phyloP scores from a whole-genome alignment of 2,113 vertebrate genomes.

The Carassius carassius region DNA sequence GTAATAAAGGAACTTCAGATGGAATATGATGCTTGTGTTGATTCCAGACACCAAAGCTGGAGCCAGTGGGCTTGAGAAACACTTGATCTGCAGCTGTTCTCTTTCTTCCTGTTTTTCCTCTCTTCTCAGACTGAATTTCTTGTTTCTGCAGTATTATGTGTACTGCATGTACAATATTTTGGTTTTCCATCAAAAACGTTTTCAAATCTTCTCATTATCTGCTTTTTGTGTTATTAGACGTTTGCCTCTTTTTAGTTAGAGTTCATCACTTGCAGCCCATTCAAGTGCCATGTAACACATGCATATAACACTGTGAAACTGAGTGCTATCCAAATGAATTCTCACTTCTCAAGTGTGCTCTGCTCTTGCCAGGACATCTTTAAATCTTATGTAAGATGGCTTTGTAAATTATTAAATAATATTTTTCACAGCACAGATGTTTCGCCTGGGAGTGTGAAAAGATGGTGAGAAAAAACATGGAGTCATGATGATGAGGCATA shows the following conservation, averaged over 20 bases:
- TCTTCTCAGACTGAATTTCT: background rate
- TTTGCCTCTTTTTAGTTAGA: constrained; percentile 19
- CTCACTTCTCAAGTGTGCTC: constrained; percentile 48
- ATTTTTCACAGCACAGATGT: constrained; percentile 53
- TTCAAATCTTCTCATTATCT: background rate
- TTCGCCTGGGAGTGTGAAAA: constrained; percentile 25
- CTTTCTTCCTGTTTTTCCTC: background rate
- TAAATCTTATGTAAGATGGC: constrained; percentile 46
- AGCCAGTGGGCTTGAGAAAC: background rate
- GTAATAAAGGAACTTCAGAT: constrained; percentile 1
- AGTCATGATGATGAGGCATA: background rate
- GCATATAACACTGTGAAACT: constrained; percentile 26
- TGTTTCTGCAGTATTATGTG: background rate
- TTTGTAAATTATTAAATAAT: constrained; percentile 40
- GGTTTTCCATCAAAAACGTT: background rate
- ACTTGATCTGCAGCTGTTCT: background rate
- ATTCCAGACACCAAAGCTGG: background rate
- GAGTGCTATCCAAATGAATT: constrained; percentile 39
- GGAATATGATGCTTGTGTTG: background rate
- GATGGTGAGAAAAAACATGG: background rate
- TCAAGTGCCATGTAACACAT: constrained; percentile 39
- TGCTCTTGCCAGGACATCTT: constrained; percentile 42
- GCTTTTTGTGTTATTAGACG: background rate
- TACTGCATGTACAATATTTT: background rate
- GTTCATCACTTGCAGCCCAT: constrained; percentile 29